Evolutionary conservation across 2,797 vertebrate species (phyloP), one percentile per base, ranked within the genome.

Genomic region (Chaetodon trifasciatus): DNA sequence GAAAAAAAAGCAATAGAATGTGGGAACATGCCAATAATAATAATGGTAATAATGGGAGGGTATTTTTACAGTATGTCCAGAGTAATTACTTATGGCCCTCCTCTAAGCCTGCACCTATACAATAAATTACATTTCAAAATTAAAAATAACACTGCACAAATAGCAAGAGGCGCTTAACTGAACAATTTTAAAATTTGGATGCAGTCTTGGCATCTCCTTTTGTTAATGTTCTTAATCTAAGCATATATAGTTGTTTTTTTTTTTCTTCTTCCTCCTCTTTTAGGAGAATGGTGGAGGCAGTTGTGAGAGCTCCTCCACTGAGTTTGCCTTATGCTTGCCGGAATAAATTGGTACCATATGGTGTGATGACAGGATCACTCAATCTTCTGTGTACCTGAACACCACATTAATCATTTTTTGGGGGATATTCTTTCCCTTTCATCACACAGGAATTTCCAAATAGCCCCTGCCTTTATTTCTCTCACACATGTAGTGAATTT

Each of bases 271-370:
- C 35, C 50, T 32, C 13, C 37, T 80, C 21, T 65, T 86, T 85
- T 79, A 74, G 44, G 66, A 47, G 88, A 85, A 87, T 86, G 78
- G 80, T 86, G 83, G 84, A 86, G 85, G 76, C 87, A 85, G 87
- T 89, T 83, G 76, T 92, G 90, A 92, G 90, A 94, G 94, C 84
- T 93, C 92, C 86, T 94, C 89, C 86, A 91, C 88, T 92, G 91
- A 91, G 86, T 94, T 95, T 93, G 93, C 94, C 94, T 94, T 92
- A 93, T 92, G 91, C 92, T 95, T 88, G 93, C 93, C 85, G 91
- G 93, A 95, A 95, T 95, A 96, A 96, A 96, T 95, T 95, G 94
- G 93, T 94, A 95, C 94, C 95, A 96, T 96, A 96, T 96, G 96
- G 94, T 88, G 89, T 85, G 91, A 94, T 95, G 95, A 96, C 95